Evolutionary conservation across 2,797 vertebrate genomes (phyloP).

Genomic region (Acanthis flammea): DNA sequence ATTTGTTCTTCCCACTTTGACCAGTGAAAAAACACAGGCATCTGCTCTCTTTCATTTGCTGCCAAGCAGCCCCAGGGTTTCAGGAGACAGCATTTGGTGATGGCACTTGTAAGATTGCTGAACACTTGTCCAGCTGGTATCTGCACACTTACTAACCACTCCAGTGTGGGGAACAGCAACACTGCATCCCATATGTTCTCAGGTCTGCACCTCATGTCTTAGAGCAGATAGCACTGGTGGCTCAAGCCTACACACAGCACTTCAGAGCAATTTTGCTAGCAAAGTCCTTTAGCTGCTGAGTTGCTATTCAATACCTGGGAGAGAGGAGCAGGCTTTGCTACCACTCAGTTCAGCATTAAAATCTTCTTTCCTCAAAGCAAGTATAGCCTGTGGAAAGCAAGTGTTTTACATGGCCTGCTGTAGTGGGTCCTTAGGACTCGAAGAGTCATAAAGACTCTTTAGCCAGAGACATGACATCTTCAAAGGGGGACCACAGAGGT

Average conservation of each 20-base stretch:
- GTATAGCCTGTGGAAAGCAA: neutral
- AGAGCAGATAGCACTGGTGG: neutral
- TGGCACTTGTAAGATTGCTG: neutral
- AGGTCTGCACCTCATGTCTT: neutral
- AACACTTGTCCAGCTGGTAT: neutral
- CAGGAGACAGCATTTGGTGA: neutral
- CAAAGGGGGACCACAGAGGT: neutral
- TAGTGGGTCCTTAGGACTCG: neutral
- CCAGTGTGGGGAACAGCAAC: neutral
- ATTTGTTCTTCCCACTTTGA: slow-evolving; percentile 6
- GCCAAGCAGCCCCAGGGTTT: slow-evolving; percentile 7
- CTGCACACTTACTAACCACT: neutral
- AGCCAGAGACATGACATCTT: neutral
- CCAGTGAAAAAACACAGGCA: slow-evolving; percentile 3
- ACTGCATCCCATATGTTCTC: neutral
- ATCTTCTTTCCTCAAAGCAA: neutral
- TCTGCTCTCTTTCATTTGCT: neutral
- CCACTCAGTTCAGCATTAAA: neutral
- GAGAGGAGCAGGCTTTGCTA: neutral
- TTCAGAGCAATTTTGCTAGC: neutral
- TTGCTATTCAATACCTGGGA: neutral
- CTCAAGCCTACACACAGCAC: neutral
- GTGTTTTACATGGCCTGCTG: neutral
- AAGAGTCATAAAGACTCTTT: neutral
- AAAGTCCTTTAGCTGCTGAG: neutral